These are phyloP conservation scores for Arion vulgaris DNA, from an alignment of 1,140 invertebrate species.

Conservation along the genomic window DNA sequence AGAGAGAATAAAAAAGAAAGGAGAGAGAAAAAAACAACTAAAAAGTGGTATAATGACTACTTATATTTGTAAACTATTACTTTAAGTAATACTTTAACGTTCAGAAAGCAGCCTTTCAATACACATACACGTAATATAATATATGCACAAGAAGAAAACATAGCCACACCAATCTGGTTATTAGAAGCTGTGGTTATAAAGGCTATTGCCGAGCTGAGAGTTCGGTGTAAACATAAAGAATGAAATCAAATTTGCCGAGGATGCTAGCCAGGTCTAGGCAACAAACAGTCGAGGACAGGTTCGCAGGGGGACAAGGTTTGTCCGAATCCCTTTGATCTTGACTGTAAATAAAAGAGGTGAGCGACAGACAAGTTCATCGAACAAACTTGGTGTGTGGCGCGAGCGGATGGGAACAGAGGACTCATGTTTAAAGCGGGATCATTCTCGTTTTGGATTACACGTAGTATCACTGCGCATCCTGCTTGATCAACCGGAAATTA, in stretches of 20 bases:
- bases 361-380: constrained; percentile 23
- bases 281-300: constrained; percentile 30
- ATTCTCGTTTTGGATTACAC: background rate
- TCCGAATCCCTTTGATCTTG: constrained; percentile 28
- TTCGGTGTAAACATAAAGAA: constrained; percentile 8
- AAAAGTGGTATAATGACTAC: no score
- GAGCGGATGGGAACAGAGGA: background rate
- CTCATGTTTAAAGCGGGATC: constrained; percentile 1
- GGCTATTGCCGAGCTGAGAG: background rate
- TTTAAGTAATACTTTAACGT: no score
- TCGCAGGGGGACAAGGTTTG: constrained; percentile 27
- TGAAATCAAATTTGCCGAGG: constrained; percentile 27
- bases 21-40: no score
- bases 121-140: background rate
- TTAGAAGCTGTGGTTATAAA: background rate
- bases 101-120: no score
- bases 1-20: no score
- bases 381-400: constrained; percentile 22
- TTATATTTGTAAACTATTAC: no score
- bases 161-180: background rate
- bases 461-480: background rate
- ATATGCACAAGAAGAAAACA: background rate
- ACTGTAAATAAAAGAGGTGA: constrained; percentile 25
- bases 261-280: constrained; percentile 18
- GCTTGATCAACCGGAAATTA: background rate